Evolutionary conservation across 2,797 vertebrate species (phyloP).

Genomic region (Acanthornis magna): DNA sequence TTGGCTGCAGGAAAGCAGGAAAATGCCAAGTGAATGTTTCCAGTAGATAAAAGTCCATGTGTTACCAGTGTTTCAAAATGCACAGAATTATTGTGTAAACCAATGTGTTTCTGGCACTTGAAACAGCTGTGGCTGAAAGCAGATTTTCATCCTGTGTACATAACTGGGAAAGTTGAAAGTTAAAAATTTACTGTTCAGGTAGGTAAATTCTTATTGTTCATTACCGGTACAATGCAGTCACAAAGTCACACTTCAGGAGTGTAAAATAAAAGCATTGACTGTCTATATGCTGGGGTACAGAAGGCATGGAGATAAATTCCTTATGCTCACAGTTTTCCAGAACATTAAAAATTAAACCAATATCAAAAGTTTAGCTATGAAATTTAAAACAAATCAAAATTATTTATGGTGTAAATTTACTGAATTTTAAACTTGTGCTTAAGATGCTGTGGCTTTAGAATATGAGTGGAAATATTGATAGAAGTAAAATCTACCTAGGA

Average conservation of each 20-base stretch:
- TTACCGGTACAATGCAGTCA: not conserved
- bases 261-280: not conserved
- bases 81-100: not conserved
- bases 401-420: not conserved
- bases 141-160: not conserved
- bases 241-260: not conserved
- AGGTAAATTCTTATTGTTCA: not conserved
- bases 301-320: not conserved
- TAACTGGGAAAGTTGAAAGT: not conserved
- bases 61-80: not conserved
- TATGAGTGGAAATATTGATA: not conserved
- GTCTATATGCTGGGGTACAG: no score
- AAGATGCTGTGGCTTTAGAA: not conserved
- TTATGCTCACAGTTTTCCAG: not conserved
- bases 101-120: not conserved
- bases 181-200: not conserved
- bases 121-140: not conserved
- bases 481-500: not conserved
- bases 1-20: not conserved
- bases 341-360: not conserved
- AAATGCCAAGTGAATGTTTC: not conserved
- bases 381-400: not conserved
- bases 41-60: not conserved
- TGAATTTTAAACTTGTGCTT: not conserved
- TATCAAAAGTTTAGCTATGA: not conserved